A percentile compares a stretch with the other conserved stretches of the same genome.
phyloP scores from a whole-genome alignment of 2,888 invertebrate species.

The Eupithecia insigniata region DNA sequence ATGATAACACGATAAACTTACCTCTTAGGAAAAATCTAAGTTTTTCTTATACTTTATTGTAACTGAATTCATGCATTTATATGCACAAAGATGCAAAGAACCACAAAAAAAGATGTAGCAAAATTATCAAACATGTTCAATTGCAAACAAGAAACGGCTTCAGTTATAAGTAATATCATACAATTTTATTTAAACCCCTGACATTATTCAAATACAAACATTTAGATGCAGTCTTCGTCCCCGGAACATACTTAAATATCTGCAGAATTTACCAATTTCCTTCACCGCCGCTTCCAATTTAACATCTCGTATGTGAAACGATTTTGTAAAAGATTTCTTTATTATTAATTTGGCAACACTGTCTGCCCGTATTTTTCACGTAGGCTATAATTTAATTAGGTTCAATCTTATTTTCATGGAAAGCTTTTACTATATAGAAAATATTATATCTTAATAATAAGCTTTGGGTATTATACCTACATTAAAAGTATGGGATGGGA shows the following conservation, averaged over 20 bases:
- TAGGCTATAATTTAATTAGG: background rate
- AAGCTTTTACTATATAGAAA: background rate
- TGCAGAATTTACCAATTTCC: constrained; percentile 35
- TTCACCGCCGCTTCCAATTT: constrained; percentile 35
- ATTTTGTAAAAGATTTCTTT: constrained; percentile 21
- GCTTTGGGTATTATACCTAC: too few relatives aligned
- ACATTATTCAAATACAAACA: constrained; percentile 38
- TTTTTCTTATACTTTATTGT: too few relatives aligned
- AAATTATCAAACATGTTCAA: too few relatives aligned
- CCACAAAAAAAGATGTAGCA: too few relatives aligned
- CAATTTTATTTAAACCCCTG: background rate
- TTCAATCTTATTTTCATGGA: background rate
- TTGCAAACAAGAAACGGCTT: too few relatives aligned
- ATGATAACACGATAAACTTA: too few relatives aligned
- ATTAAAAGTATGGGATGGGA: background rate
- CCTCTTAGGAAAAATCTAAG: too few relatives aligned
- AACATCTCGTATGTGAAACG: constrained; percentile 32
- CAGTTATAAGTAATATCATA: too few relatives aligned
- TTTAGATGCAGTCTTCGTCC: constrained; percentile 26
- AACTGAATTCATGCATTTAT: too few relatives aligned
- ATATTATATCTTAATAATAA: background rate
- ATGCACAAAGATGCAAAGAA: too few relatives aligned
- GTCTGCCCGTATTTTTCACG: background rate
- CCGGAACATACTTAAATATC: constrained; percentile 19
- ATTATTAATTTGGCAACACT: background rate